These are phyloP conservation scores for Dolomedes plantarius DNA, from an alignment of 2,888 invertebrate genomes.

Conservation along the genomic window DNA sequence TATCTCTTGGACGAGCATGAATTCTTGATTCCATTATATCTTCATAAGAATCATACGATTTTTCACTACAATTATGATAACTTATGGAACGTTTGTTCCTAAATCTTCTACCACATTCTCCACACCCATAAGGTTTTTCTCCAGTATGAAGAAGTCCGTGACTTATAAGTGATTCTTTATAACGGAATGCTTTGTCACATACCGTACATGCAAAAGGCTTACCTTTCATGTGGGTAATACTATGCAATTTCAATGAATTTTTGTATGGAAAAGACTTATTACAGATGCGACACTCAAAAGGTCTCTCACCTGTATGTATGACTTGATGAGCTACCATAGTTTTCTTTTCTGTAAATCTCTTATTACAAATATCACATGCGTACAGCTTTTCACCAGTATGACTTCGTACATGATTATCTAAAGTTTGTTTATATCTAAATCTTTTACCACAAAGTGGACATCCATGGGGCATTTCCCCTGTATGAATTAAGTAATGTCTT, in stretches of 20 bases:
- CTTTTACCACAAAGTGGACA: conserved; percentile 22
- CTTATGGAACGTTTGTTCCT: not conserved
- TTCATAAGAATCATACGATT: not conserved
- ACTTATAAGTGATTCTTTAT: not conserved
- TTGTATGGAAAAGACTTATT: not conserved
- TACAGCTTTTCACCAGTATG: not conserved
- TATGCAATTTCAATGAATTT: not conserved
- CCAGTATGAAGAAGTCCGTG: conserved; percentile 26
- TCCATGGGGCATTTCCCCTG: conserved; percentile 13
- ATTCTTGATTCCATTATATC: not conserved
- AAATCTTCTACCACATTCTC: not conserved
- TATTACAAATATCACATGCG: not conserved
- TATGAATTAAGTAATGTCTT: conserved; percentile 20
- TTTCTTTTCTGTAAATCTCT: conserved; percentile 1
- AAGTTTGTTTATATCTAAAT: conserved; percentile 10
- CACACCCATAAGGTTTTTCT: not conserved
- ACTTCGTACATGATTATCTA: not conserved
- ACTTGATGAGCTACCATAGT: not conserved
- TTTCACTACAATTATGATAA: not conserved
- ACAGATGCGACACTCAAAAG: not conserved
- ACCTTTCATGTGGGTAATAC: not conserved
- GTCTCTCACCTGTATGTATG: not conserved
- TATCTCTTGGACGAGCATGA: not conserved
- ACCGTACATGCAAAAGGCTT: not conserved
- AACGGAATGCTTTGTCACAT: conserved; percentile 11